These are phyloP conservation scores for Drosophila bipectinata DNA, from an alignment of 1,140 invertebrate species.

Conservation along the genomic window DNA sequence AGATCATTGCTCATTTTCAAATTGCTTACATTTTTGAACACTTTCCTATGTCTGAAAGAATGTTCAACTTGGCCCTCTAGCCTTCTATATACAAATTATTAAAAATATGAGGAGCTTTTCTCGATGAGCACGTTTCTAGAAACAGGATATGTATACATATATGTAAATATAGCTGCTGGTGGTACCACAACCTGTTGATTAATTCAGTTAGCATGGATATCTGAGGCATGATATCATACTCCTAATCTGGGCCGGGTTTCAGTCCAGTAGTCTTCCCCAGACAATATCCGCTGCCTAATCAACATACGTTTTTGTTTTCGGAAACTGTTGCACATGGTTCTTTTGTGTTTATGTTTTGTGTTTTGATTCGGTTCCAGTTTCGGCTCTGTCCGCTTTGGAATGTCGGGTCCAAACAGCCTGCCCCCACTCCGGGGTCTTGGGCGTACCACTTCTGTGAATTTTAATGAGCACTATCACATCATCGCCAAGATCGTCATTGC, in stretches of 20 bases:
- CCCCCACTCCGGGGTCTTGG: background rate
- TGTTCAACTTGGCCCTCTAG: too few relatives aligned
- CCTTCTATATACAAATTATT: background rate
- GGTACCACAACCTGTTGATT: constrained; percentile 17
- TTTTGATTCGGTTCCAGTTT: constrained; percentile 20
- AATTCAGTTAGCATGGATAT: constrained; percentile 1
- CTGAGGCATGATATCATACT: constrained; percentile 19
- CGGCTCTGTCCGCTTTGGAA: constrained; percentile 5
- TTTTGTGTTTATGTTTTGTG: constrained; percentile 28
- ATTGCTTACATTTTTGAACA: too few relatives aligned
- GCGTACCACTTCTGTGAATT: constrained; percentile 13
- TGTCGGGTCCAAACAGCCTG: background rate
- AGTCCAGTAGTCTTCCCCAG: background rate
- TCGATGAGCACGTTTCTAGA: background rate
- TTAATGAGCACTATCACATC: constrained; percentile 24
- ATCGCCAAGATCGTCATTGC: constrained; percentile 12
- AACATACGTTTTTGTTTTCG: constrained; percentile 31
- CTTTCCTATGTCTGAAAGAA: background rate
- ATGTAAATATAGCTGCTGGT: background rate
- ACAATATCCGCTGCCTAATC: constrained; percentile 63
- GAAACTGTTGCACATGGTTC: constrained; percentile 29
- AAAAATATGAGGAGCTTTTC: background rate
- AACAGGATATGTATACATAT: background rate
- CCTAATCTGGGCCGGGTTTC: background rate
- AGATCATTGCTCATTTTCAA: too few relatives aligned